These are phyloP conservation scores for Brachyptera risi DNA, from an alignment of 2,888 invertebrate species.

Conservation along the genomic window DNA sequence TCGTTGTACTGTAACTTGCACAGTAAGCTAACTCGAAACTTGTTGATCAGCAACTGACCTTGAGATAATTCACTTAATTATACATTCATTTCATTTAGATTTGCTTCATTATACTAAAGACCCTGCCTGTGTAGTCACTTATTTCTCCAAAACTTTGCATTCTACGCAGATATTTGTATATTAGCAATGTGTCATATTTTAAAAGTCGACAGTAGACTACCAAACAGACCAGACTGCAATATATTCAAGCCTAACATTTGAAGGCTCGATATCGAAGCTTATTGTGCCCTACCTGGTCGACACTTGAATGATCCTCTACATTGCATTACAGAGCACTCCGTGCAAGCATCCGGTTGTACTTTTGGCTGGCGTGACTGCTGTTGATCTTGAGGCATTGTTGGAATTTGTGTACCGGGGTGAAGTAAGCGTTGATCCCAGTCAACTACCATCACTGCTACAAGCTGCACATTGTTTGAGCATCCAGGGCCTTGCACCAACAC, in stretches of 20 bases:
- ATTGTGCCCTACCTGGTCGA: background rate
- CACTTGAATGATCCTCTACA: background rate
- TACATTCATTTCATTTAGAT: no score
- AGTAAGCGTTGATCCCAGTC: constrained; percentile 59
- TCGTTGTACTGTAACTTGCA: background rate
- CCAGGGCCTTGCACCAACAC: constrained; percentile 55
- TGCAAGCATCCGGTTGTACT: constrained; percentile 63
- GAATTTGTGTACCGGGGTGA: constrained; percentile 61
- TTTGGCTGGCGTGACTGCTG: constrained; percentile 58
- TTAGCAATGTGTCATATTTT: no score
- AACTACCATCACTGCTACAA: constrained; percentile 57
- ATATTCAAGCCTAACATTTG: no score
- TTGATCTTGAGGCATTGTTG: constrained; percentile 57
- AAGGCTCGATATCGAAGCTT: no score
- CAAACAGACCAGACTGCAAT: background rate
- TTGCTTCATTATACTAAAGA: no score
- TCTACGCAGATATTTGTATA: no score
- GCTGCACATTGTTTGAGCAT: constrained; percentile 60
- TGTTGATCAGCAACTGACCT: no score
- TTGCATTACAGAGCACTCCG: constrained; percentile 49
- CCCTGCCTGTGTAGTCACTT: no score
- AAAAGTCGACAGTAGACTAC: no score
- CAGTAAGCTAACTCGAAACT: no score
- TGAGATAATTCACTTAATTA: no score
- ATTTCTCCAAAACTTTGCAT: no score